Evolutionary conservation across 2,888 invertebrate genomes (phyloP).

Genomic region (Blastobasis lacticolella): DNA sequence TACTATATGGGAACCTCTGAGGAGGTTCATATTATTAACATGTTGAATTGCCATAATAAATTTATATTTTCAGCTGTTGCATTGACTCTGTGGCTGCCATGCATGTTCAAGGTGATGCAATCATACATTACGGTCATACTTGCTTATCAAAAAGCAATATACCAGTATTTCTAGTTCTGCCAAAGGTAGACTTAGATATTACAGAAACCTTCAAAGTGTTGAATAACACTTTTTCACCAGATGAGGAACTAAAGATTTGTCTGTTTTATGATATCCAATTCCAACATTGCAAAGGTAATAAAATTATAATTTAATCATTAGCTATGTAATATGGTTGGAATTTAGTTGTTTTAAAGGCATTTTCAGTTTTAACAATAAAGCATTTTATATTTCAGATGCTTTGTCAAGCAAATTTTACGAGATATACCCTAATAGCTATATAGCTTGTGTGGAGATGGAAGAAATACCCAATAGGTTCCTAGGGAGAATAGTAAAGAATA

Average conservation of each 20-base stretch:
- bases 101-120: slow-evolving; percentile 87
- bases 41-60: too few relatives aligned
- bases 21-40: too few relatives aligned
- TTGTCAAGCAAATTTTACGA: slow-evolving; percentile 41
- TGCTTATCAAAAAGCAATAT: slow-evolving; percentile 87
- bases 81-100: slow-evolving; percentile 92
- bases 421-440: slow-evolving; percentile 39
- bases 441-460: slow-evolving; percentile 41
- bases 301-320: too few relatives aligned
- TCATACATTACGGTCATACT: slow-evolving; percentile 93
- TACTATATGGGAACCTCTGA: too few relatives aligned
- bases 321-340: too few relatives aligned
- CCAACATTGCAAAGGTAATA: slow-evolving; percentile 74
- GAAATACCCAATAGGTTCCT: slow-evolving; percentile 37
- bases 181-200: slow-evolving; percentile 74
- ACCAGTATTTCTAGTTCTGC: slow-evolving; percentile 84
- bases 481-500: slow-evolving; percentile 42
- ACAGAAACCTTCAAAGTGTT: slow-evolving; percentile 29
- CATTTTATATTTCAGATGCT: slow-evolving; percentile 35
- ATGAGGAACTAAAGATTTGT: slow-evolving; percentile 49
- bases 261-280: slow-evolving; percentile 81
- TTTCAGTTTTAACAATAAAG: too few relatives aligned
- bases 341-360: too few relatives aligned
- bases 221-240: slow-evolving; percentile 30
- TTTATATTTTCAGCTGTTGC: slow-evolving; percentile 80